Base-by-base conservation (phyloP, 2,888 invertebrate species). In the Hybos culiciformis region DNA sequence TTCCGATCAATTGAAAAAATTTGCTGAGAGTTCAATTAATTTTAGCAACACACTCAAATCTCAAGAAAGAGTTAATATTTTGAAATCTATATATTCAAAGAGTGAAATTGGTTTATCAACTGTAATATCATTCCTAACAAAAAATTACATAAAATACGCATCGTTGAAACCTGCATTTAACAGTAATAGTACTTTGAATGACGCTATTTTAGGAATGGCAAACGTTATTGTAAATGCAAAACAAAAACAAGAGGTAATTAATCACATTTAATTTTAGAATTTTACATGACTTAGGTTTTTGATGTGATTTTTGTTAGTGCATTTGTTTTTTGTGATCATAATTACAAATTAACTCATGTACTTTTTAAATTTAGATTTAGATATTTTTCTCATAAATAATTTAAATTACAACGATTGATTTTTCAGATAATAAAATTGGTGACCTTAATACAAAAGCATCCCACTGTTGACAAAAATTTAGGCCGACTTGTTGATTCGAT, bases 1-100 rank as follows among this genome's bases (percentile, higher is more conserved):
- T 38, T 54, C 59, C 1, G 68, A 70, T 24, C 67, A 72, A 6
- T 65, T 82, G 14, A 51, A 57, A 26, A 69, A 69, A 69, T 80
- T 63, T 58, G 62, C 64, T 14, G 43, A 49, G 19, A 60, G 57
- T 47, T 60, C 62, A 14, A 57, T 61, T 26, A 9, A 34, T 1
- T 50, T 54, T 14, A 0, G 4, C 3, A 29, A 21, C 2, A 48
- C 48, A 14, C 42, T 62, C 41, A 55, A 56, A 11, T 34, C 38
- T 0, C 58, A 60, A 37, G 65, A 64, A 44, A 55, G 59, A 5
- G 50, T 48, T 8, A 59, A 56, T 0, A 40, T 64, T 1, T 55
- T 64, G 3, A 48, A 19, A 9, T 48, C 62, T 0, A 56, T 55
- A 9, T 63, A 64, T 42, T 53, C 55, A 0, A 56, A 56, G 2